These are phyloP conservation scores for Pocillopora damicornis DNA, from an alignment of 64 coral and sea anemone genomes.

Conservation along the genomic window DNA sequence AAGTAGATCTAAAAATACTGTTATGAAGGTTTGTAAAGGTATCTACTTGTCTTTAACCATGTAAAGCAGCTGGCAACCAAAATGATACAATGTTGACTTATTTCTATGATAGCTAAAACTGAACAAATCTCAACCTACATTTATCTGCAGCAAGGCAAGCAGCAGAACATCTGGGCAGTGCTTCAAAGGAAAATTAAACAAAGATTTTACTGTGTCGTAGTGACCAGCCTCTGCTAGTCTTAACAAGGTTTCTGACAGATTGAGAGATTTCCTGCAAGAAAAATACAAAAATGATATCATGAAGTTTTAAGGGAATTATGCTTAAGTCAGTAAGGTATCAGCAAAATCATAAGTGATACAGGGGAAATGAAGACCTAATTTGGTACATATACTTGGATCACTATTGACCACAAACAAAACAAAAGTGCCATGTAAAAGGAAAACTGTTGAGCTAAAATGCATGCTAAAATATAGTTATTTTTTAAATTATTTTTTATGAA, in stretches of 20 bases:
- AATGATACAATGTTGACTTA: not conserved
- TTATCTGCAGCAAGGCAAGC: constrained; percentile 92
- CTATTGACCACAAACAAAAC: not conserved
- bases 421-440: not conserved
- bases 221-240: constrained; percentile 88
- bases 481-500: too few species aligned
- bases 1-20: too few species aligned
- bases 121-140: constrained; percentile 47
- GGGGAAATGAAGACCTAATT: not conserved
- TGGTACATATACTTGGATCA: not conserved
- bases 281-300: not conserved
- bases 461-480: too few species aligned
- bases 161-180: constrained; percentile 92
- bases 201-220: constrained; percentile 77
- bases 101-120: not conserved
- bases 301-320: not conserved
- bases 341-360: too few species aligned
- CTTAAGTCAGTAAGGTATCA: too few species aligned
- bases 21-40: too few species aligned
- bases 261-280: constrained; percentile 78
- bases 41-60: not conserved
- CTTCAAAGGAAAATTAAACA: constrained; percentile 86
- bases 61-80: not conserved
- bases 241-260: constrained; percentile 79
- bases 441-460: too few species aligned